phyloP scores from a whole-genome alignment of 2,888 invertebrate species.

The Esperia sulphurella region DNA sequence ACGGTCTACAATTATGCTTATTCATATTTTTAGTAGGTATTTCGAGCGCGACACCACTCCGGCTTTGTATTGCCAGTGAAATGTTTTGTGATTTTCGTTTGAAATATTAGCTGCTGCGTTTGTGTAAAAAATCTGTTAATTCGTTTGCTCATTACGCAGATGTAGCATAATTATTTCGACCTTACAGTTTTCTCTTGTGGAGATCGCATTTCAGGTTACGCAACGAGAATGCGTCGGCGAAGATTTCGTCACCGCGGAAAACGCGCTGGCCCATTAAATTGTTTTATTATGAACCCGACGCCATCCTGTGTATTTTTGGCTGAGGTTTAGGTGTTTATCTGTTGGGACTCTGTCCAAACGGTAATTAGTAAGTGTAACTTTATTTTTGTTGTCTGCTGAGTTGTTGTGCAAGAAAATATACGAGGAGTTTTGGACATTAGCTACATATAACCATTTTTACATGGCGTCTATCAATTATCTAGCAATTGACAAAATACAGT shows the following conservation, averaged over 20 bases:
- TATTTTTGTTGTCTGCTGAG: constrained; percentile 52
- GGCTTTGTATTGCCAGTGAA: too few species aligned
- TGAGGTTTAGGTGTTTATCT: constrained; percentile 77
- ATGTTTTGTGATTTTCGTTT: background rate
- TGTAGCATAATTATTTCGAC: constrained; percentile 59
- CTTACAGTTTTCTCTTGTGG: constrained; percentile 67
- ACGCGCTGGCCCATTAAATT: constrained; percentile 79
- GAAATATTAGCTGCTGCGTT: constrained; percentile 1
- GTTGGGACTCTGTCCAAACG: constrained; percentile 75
- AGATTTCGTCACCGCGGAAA: constrained; percentile 78
- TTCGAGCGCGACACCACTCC: too few species aligned
- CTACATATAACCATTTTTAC: background rate
- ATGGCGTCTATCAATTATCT: constrained; percentile 1
- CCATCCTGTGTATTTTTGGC: constrained; percentile 79
- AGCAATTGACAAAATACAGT: constrained; percentile 1
- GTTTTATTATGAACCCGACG: constrained; percentile 79
- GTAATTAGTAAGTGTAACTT: constrained; percentile 72
- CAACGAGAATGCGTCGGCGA: constrained; percentile 71
- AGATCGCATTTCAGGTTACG: constrained; percentile 73
- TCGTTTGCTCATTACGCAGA: constrained; percentile 29
- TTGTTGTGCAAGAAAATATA: constrained; percentile 33
- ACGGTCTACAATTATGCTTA: too few species aligned
- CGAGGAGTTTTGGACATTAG: constrained; percentile 16
- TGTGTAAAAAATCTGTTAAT: constrained; percentile 14
- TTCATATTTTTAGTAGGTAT: too few species aligned